Conservation (phyloP, 2,888 invertebrate genomes). For the Cheilosia scutellata region DNA sequence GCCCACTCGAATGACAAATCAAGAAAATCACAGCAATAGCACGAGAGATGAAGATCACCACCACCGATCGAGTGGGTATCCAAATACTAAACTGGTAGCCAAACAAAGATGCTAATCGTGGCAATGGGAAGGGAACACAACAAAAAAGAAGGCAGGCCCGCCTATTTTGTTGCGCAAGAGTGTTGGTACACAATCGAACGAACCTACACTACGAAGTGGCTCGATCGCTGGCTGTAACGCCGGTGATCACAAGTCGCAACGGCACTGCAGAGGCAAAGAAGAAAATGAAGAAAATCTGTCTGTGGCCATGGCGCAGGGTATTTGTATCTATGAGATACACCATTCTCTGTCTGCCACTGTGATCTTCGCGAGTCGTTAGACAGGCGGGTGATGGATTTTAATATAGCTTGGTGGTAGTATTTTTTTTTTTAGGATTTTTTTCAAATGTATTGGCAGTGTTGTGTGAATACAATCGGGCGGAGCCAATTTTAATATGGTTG, state of each 20-base stretch:
- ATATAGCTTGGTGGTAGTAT: slow-evolving; percentile 4
- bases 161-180: slow-evolving; percentile 38
- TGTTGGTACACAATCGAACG: slow-evolving; percentile 22
- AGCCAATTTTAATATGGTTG: slow-evolving; percentile 84
- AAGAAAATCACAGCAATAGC: slow-evolving; percentile 66
- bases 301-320: slow-evolving; percentile 63
- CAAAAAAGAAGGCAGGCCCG: slow-evolving; percentile 47
- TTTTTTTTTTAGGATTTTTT: slow-evolving; percentile 21
- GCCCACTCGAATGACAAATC: slow-evolving; percentile 62
- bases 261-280: slow-evolving; percentile 29
- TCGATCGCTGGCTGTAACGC: slow-evolving; percentile 23
- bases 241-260: slow-evolving; percentile 48
- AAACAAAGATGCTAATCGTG: slow-evolving; percentile 70
- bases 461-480: slow-evolving; percentile 82
- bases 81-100: slow-evolving; percentile 65
- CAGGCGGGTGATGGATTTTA: slow-evolving; percentile 38
- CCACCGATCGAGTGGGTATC: slow-evolving; percentile 66
- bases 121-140: slow-evolving; percentile 45
- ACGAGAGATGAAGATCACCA: slow-evolving; percentile 54
- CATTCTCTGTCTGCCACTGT: slow-evolving; percentile 53
- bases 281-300: slow-evolving; percentile 71
- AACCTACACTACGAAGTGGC: slow-evolving; percentile 47
- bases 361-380: slow-evolving; percentile 71
- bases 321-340: slow-evolving; percentile 61
- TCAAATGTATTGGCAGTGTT: slow-evolving; percentile 24